Base-by-base conservation (phyloP, 1,140 invertebrate species). In the Hylaeus volcanicus region DNA sequence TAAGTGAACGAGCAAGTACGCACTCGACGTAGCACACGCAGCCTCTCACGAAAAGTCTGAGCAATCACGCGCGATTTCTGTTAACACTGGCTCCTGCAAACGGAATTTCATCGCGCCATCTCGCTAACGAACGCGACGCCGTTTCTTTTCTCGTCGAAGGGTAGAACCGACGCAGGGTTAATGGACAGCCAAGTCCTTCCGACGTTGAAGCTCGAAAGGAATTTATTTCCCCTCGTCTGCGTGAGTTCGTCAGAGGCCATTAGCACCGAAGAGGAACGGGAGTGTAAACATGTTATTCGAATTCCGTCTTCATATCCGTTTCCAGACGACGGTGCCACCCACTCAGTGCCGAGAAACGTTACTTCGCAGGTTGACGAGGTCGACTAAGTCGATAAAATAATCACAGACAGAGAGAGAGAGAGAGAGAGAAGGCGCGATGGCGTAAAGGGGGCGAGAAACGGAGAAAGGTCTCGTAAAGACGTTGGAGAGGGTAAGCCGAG, bases 271-370 rank as follows among this genome's bases (percentile, higher is more conserved):
- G 63, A 45, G 58, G 43, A 51, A 73, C 6, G 8, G 26, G 69
- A 71, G 72, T 77, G 85, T 85, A 88, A 89, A 88, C 87, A 88
- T 86, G 81, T 89, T 88, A 89, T 87, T 87, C 84, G 84, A 88
- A 87, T 89, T 89, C 74, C 82, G 81, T 79, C 77, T 86, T 89
- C 79, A 86, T 89, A 89, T 89, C 88, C 88, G 87, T 88, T 83
- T 75, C 55, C 63, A 84, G 45, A 73, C 74, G 79, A 84, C 83
- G 69, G 48, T 45, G 68, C 71, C 14, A 39, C 51, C 60, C 14
- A 45, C 8, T 41, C 56, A 15, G 37, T 41, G 12, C 37, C 39
- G 12, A 26, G 71, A 51, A 74, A 41, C 51, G 60, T 79, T 66
- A 39, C 78, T 66, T 41, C 14, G 12, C 56, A 12, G 41, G 58